Conservation (phyloP, 2,888 invertebrate genomes). For the Encarsia formosa region DNA sequence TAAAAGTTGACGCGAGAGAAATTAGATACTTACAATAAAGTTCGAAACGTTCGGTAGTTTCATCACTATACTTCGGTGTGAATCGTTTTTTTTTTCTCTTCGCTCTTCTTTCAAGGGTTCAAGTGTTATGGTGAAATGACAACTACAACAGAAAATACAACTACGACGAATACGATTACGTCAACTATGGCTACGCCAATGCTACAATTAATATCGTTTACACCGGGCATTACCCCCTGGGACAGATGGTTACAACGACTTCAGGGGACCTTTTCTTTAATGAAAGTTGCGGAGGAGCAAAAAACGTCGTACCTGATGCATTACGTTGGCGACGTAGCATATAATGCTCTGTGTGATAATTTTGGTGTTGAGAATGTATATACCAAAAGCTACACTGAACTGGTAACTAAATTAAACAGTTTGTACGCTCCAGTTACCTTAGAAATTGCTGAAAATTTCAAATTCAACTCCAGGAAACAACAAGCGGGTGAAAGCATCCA, state of each 20-base stretch:
- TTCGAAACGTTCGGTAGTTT: too few relatives aligned
- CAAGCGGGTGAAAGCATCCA: not conserved
- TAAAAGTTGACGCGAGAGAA: too few relatives aligned
- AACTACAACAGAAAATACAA: too few relatives aligned
- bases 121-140: too few relatives aligned
- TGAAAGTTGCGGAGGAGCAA: not conserved
- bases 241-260: not conserved
- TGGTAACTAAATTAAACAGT: not conserved
- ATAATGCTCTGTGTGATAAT: not conserved
- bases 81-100: too few relatives aligned
- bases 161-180: too few relatives aligned
- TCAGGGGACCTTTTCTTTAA: not conserved
- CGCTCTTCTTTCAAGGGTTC: too few relatives aligned
- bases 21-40: too few relatives aligned
- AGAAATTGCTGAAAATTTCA: not conserved
- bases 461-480: not conserved
- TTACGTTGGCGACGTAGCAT: not conserved
- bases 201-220: not conserved
- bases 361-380: not conserved
- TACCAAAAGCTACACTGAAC: not conserved
- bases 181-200: not conserved
- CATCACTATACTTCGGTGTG: too few relatives aligned
- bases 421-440: not conserved
- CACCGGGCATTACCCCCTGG: not conserved
- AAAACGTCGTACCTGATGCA: not conserved